These are phyloP conservation scores for Chaetops frenatus DNA, from an alignment of 2,113 vertebrate species.

Conservation along the genomic window DNA sequence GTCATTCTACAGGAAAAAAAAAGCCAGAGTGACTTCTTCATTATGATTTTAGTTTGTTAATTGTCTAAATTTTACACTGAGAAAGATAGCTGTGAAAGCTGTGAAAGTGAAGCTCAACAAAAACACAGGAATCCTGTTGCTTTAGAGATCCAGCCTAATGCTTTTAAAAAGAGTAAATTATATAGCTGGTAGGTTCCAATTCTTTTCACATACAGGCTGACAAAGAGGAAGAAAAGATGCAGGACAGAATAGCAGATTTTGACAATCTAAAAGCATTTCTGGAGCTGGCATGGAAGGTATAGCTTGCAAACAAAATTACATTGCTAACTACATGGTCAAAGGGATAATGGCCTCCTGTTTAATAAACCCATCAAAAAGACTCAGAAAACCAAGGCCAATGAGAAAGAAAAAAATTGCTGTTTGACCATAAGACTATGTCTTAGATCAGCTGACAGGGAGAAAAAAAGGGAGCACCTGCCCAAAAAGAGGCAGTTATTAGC, in stretches of 20 bases:
- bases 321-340: neutral
- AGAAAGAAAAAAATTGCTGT: neutral
- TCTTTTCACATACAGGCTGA: neutral
- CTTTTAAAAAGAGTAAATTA: neutral
- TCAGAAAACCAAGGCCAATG: neutral
- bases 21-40: neutral
- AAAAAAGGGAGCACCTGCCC: accelerated
- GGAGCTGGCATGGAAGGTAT: neutral
- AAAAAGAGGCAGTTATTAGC: neutral
- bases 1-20: neutral
- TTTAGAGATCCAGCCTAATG: neutral
- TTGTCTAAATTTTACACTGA: neutral
- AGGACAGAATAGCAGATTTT: neutral
- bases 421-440: accelerated
- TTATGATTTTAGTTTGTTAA: neutral
- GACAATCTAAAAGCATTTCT: neutral
- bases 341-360: neutral
- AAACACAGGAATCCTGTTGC: neutral
- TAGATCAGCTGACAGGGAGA: neutral
- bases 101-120: neutral
- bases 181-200: neutral
- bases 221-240: neutral
- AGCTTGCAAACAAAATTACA: neutral
- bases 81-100: neutral
- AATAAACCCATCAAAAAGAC: neutral